Conservation (phyloP, 2,797 vertebrate species). For the Mycteria americana region DNA sequence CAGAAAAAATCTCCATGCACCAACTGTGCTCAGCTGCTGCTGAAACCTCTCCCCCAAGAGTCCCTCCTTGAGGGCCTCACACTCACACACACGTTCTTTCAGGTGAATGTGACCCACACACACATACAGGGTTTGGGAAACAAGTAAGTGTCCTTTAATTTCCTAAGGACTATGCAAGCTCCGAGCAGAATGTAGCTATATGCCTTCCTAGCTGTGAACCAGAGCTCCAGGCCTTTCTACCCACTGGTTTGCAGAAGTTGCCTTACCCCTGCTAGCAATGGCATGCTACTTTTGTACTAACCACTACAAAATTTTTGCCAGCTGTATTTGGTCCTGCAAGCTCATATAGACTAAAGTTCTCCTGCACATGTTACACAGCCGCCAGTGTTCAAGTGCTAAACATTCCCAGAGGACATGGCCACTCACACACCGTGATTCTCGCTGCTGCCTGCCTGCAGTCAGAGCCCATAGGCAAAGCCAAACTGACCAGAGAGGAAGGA, state of each 20-base stretch:
- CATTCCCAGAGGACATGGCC: neutral
- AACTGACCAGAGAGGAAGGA: neutral
- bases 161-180: neutral
- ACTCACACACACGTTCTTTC: neutral
- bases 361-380: neutral
- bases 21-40: neutral
- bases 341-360: accelerated
- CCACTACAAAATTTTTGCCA: neutral
- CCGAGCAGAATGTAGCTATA: neutral
- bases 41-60: neutral
- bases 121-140: neutral
- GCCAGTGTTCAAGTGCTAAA: neutral
- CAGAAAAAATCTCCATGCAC: neutral
- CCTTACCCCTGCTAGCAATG: neutral
- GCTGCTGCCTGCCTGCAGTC: neutral
- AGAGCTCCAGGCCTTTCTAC: neutral
- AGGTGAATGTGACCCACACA: neutral
- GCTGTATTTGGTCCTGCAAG: neutral
- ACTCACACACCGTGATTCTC: accelerated
- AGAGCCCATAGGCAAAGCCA: neutral
- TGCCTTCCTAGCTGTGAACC: neutral
- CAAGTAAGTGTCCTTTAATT: neutral
- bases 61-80: neutral
- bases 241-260: neutral
- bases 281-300: neutral